These are phyloP conservation scores for Meiosimyza decipiens DNA, from an alignment of 2,888 invertebrate genomes.

Conservation along the genomic window DNA sequence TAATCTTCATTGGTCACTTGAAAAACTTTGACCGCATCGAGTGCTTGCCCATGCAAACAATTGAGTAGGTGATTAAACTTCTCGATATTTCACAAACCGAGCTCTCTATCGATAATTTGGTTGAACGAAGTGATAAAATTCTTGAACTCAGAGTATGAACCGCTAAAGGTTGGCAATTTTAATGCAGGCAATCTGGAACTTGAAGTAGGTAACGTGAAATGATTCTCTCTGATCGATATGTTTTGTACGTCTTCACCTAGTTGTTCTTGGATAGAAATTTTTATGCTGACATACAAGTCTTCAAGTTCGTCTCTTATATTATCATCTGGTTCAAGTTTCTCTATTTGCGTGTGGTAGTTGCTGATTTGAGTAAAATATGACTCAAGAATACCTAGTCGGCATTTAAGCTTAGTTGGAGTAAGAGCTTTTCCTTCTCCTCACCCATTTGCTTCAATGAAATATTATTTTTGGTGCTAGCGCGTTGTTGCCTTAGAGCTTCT, in stretches of 20 bases:
- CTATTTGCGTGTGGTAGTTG: not conserved
- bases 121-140: constrained; percentile 3
- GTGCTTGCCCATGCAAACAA: constrained; percentile 36
- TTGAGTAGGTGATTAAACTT: constrained; percentile 18
- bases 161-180: constrained; percentile 13
- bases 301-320: constrained; percentile 13
- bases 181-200: not conserved
- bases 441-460: not conserved
- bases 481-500: not conserved
- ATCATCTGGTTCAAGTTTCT: constrained; percentile 1
- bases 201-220: not conserved
- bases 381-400: constrained; percentile 18
- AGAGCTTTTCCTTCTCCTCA: constrained; percentile 2
- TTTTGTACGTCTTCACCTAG: not conserved
- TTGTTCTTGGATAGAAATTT: constrained; percentile 12
- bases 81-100: not conserved
- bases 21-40: constrained; percentile 37
- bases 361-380: not conserved
- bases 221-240: not conserved
- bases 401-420: not conserved
- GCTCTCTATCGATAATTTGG: constrained; percentile 8
- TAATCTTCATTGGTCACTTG: constrained; percentile 40
- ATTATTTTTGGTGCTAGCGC: not conserved
- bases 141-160: constrained; percentile 29
- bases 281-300: constrained; percentile 12